These are phyloP conservation scores for Hydrozoanthus gracilis DNA, from an alignment of 92 coral and sea anemone species.

Conservation along the genomic window DNA sequence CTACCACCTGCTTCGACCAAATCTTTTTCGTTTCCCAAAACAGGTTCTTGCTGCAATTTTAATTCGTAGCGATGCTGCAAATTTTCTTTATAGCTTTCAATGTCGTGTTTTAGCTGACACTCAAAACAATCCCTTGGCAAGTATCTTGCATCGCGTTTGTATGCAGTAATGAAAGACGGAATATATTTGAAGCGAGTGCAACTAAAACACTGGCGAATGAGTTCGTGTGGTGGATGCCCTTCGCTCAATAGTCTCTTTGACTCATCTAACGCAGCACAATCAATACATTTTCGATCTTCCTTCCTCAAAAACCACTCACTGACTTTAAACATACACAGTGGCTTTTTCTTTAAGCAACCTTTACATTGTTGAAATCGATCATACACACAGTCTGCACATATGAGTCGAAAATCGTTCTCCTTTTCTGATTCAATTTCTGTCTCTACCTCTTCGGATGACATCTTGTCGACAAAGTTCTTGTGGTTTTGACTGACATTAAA, in stretches of 20 bases:
- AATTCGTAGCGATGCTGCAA: conserved; percentile 84
- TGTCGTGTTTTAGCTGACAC: conserved; percentile 85
- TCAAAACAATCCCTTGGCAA: conserved; percentile 84
- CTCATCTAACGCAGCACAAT: conserved; percentile 85
- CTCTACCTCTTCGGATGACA: conserved; percentile 54
- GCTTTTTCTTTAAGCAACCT: conserved; percentile 78
- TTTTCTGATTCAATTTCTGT: conserved; percentile 58
- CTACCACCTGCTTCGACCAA: conserved; percentile 57
- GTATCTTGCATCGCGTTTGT: conserved; percentile 60
- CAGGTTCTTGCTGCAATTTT: conserved; percentile 88
- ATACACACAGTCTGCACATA: conserved; percentile 95
- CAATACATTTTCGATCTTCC: conserved; percentile 84
- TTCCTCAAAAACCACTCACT: conserved; percentile 90
- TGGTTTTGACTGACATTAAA: conserved; percentile 85
- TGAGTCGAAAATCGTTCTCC: conserved; percentile 67
- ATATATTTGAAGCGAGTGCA: conserved; percentile 92
- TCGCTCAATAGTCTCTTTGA: conserved; percentile 77
- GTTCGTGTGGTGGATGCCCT: conserved; percentile 72
- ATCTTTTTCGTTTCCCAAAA: conserved; percentile 68
- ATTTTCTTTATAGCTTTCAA: conserved; percentile 77
- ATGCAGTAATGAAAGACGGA: conserved; percentile 83
- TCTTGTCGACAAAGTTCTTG: conserved; percentile 60
- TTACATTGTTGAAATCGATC: conserved; percentile 92
- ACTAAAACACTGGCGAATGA: conserved; percentile 90
- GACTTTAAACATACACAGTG: conserved; percentile 93